Percentiles rank a stretch among this genome's conserved stretches.
Evolutionary conservation across 2,797 vertebrate genomes (phyloP).

Genomic region (Platyrinchus mystaceus): DNA sequence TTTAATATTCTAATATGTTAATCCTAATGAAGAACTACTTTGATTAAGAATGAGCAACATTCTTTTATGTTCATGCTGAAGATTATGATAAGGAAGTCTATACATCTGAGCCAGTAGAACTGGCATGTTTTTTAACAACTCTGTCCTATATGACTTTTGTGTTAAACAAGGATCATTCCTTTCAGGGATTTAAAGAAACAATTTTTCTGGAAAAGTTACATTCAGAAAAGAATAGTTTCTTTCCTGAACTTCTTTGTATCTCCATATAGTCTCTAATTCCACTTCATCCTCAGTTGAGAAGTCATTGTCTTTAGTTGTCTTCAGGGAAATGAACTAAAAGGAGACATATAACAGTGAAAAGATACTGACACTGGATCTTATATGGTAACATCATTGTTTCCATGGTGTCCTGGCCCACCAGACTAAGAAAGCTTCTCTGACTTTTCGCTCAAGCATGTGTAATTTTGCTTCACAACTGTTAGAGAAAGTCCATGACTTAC

Average conservation of each 20-base stretch:
- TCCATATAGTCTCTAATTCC: not conserved
- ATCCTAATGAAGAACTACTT: not conserved
- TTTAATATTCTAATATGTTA: not conserved
- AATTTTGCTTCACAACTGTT: not conserved
- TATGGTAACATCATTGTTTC: not conserved
- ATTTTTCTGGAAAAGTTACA: not conserved
- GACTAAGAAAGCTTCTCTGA: not conserved
- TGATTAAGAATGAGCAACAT: not conserved
- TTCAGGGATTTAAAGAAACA: not conserved
- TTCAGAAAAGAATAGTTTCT: not conserved
- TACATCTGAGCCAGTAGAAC: not conserved
- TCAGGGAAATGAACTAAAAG: not conserved
- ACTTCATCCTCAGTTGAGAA: not conserved
- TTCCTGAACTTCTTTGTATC: not conserved
- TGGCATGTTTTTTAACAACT: not conserved
- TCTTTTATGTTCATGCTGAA: not conserved
- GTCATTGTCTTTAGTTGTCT: not conserved
- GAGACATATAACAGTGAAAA: not conserved
- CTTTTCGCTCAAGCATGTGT: rapidly evolving
- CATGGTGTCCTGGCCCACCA: not conserved
- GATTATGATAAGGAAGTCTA: not conserved
- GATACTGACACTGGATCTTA: not conserved
- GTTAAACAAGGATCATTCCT: not conserved
- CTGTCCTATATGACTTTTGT: not conserved
- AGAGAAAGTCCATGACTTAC: not conserved